Base-by-base conservation (phyloP, 2,797 vertebrate species). In the Danio choprae region DNA sequence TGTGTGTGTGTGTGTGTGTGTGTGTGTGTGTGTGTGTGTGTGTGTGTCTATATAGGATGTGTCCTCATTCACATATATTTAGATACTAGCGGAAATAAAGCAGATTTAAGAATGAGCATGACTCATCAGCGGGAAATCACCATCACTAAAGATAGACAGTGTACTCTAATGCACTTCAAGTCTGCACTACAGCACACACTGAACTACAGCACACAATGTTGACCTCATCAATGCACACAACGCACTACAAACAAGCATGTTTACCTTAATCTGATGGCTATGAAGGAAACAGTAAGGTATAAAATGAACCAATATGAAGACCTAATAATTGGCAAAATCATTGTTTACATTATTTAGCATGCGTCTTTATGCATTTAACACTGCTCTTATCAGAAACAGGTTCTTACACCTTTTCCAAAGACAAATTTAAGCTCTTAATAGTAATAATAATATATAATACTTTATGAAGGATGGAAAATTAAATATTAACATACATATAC, bases 181-280 rank as follows among this genome's bases (percentile, higher is more conserved):
- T 16, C 10, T 7, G 55, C 43, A 55, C 36, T 77, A 55, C 20
- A 53, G 22, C 38, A 29, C 40, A 43, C 12, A 53, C 18, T 7
- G 29, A 7, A 16, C 55, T 46, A 11, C 20, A 1, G 46, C 18
- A 77, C 43, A 80, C 43, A 15, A 63, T 7, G 36, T 11, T 51
- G 18, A 20, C n/a, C 10, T 8, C 11, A 46, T 43, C 36, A 50
- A 44, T 67, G 36, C 64, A 51, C 18, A 8, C 67, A 77, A 83
- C 44, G 55, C 12, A 40, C 60, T 53, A 70, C 18, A 13, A 18
- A 12, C 64, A 51, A 60, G 6, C 15, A 36, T 43, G 16, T 53
- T 83, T 72, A 83, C 74, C 81, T 83, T 36, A 44, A 41, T 77
- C 67, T 67, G 71, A 5, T 20, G n/a, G 76, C 79, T 85, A 71